A percentile compares a stretch with the other conserved stretches of the same genome.
Evolutionary conservation across 2,113 vertebrate genomes (phyloP).

Genomic region (Numida meleagris): DNA sequence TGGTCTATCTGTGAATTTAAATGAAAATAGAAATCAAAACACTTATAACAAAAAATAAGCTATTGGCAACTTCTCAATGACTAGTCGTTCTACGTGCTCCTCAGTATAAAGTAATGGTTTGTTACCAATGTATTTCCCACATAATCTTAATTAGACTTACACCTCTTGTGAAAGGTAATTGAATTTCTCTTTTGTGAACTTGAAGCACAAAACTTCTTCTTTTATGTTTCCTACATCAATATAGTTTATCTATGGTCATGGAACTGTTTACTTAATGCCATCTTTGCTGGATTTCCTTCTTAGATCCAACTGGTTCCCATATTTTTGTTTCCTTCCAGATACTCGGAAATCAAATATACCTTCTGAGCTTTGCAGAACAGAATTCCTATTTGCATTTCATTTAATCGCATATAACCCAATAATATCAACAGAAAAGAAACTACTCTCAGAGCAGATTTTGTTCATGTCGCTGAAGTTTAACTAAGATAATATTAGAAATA

Average conservation of each 20-base stretch:
- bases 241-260: background rate
- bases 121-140: background rate
- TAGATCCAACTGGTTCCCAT: background rate
- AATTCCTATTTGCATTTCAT: background rate
- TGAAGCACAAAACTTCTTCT: background rate
- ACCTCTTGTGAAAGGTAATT: background rate
- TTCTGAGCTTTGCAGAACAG: background rate
- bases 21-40: background rate
- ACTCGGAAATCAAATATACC: background rate
- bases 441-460: background rate
- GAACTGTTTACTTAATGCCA: background rate
- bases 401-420: background rate
- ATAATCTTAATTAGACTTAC: background rate
- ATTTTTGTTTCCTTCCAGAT: background rate
- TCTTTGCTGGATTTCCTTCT: background rate
- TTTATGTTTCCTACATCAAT: background rate
- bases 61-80: background rate
- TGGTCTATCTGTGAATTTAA: background rate
- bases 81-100: rapidly evolving
- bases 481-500: background rate
- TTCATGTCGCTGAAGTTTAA: background rate
- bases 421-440: background rate
- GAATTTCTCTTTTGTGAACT: conserved; percentile 13
- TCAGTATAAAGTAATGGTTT: background rate
- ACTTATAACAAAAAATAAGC: background rate